Percentiles rank a stretch among this genome's conserved stretches.
phyloP scores from a whole-genome alignment of 2,797 vertebrate species.

The Moxostoma hubbsi region DNA sequence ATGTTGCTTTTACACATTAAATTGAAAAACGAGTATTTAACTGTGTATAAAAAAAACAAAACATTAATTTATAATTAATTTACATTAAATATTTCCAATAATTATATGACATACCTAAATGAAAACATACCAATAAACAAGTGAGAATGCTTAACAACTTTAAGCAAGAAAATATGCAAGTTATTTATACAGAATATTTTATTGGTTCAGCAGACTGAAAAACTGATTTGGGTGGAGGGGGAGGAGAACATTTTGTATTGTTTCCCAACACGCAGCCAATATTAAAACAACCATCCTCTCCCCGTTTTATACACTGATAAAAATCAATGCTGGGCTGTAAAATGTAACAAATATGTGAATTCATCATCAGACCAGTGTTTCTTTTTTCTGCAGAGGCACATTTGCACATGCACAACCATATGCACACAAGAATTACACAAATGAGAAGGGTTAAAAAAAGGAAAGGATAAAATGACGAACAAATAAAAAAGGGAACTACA shows the following conservation, averaged over 20 bases:
- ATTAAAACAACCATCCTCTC: slow-evolving; percentile 76
- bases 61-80: too few species aligned
- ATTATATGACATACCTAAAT: not conserved
- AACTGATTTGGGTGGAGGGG: slow-evolving; percentile 72
- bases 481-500: slow-evolving; percentile 72
- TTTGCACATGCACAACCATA: slow-evolving; percentile 76
- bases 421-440: slow-evolving; percentile 75
- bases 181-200: slow-evolving; percentile 74
- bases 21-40: too few species aligned
- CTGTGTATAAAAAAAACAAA: too few species aligned
- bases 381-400: slow-evolving; percentile 60
- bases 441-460: slow-evolving; percentile 58
- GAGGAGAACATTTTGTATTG: slow-evolving; percentile 71
- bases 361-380: slow-evolving; percentile 64
- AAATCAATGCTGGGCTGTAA: slow-evolving; percentile 83
- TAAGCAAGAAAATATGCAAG: slow-evolving; percentile 5
- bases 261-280: slow-evolving; percentile 83
- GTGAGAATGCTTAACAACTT: not conserved
- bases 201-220: slow-evolving; percentile 89
- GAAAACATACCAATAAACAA: not conserved
- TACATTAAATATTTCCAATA: too few species aligned
- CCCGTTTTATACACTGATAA: slow-evolving; percentile 75
- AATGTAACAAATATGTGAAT: slow-evolving; percentile 66
- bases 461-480: slow-evolving; percentile 70
- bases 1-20: too few species aligned